Conservation (phyloP, 2,888 invertebrate genomes). For the Lobophora halterata region DNA sequence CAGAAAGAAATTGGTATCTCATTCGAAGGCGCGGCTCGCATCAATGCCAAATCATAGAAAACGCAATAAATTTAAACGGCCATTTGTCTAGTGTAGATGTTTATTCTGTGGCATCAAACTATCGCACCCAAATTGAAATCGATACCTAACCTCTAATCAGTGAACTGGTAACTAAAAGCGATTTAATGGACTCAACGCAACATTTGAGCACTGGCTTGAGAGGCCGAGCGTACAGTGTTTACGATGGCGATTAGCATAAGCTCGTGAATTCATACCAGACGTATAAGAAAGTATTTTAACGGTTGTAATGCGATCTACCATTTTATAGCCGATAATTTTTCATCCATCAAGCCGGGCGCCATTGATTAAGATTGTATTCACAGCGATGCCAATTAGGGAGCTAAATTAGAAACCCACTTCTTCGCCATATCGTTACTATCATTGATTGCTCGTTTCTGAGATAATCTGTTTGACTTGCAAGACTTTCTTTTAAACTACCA, state of each 20-base stretch:
- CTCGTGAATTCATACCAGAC: conserved; percentile 17
- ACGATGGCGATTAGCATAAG: conserved; percentile 23
- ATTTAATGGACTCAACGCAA: conserved; percentile 37
- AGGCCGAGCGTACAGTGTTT: conserved; percentile 12
- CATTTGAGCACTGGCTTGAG: conserved; percentile 9
- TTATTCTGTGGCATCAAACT: conserved; percentile 21
- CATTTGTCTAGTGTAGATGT: no score
- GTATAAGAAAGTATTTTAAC: conserved; percentile 12
- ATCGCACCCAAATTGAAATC: conserved; percentile 41
- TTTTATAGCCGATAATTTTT: conserved; percentile 15
- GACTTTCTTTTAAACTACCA: conserved; percentile 2
- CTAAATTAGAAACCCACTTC: no score
- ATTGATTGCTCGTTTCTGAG: conserved; percentile 2
- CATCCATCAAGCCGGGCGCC: conserved; percentile 4
- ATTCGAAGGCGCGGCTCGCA: conserved; percentile 20
- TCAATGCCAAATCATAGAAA: conserved; percentile 26
- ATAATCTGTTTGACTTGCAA: conserved; percentile 1
- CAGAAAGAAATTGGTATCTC: conserved; percentile 10
- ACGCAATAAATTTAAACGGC: conserved; percentile 27
- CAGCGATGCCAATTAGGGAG: conserved; percentile 6
- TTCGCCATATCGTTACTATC: conserved; percentile 4
- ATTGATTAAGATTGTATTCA: conserved; percentile 15
- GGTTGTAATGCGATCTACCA: conserved; percentile 15
- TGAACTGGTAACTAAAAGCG: conserved; percentile 49
- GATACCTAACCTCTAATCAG: conserved; percentile 45